Evolutionary conservation across 2,888 invertebrate species (phyloP).

Genomic region (Pachycephus smyrnensis): DNA sequence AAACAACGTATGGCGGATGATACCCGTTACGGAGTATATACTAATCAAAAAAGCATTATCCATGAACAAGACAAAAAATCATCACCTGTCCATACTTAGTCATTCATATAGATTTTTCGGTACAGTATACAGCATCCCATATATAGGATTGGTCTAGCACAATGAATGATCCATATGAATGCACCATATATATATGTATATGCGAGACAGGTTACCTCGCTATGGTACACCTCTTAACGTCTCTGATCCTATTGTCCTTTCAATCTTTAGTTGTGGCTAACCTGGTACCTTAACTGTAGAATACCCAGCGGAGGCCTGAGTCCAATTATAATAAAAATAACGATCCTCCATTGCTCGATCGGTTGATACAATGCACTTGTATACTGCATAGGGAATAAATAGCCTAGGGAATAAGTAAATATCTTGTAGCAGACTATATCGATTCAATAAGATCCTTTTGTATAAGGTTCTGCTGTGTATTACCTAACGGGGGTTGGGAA

Average conservation of each 20-base stretch:
- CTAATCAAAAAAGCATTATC: background rate
- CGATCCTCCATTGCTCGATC: background rate
- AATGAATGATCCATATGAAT: background rate
- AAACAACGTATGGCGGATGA: background rate
- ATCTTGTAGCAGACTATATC: background rate
- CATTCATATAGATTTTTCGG: background rate
- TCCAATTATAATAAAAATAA: background rate
- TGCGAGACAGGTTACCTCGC: background rate
- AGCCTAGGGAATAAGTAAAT: background rate
- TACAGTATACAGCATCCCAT: background rate
- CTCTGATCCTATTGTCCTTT: background rate
- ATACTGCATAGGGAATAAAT: background rate
- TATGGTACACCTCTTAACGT: background rate
- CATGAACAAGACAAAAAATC: background rate
- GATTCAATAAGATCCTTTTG: background rate
- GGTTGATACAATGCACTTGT: background rate
- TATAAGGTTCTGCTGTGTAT: background rate
- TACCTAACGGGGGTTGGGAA: background rate
- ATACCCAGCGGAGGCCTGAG: background rate
- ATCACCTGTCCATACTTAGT: background rate
- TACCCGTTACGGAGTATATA: background rate
- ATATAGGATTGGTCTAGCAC: background rate
- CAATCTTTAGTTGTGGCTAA: background rate
- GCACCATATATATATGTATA: background rate
- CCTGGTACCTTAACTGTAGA: background rate